These are phyloP conservation scores for Tapirus indicus DNA, from an alignment of 2,797 vertebrate genomes.

Conservation along the genomic window DNA sequence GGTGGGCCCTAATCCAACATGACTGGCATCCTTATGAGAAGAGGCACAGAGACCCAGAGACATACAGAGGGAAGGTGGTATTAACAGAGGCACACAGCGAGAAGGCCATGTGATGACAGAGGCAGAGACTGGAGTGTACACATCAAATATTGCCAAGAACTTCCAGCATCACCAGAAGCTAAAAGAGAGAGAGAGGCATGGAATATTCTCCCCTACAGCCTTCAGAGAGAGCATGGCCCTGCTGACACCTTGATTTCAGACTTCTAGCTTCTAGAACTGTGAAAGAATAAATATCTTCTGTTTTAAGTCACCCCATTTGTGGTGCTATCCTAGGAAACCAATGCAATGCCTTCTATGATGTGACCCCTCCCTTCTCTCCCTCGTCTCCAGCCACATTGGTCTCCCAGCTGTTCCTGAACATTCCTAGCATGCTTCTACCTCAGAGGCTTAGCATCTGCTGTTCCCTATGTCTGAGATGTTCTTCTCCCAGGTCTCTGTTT, in stretches of 20 bases:
- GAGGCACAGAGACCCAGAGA: not conserved
- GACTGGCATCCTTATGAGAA: not conserved
- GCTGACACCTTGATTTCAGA: not conserved
- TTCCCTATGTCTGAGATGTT: not conserved
- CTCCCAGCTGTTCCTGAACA: not conserved
- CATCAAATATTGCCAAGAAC: not conserved
- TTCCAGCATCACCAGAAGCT: accelerated
- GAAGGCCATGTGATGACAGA: not conserved
- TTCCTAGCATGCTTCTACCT: not conserved
- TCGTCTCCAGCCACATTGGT: no score
- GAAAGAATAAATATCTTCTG: no score
- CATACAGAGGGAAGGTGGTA: not conserved
- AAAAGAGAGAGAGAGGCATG: no score
- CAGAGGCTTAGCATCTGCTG: not conserved
- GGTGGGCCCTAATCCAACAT: not conserved
- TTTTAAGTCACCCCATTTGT: not conserved
- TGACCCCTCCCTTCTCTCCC: not conserved
- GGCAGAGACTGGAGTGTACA: not conserved
- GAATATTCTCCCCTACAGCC: no score
- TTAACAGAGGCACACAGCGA: not conserved
- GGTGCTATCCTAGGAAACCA: no score
- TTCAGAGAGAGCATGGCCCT: no score
- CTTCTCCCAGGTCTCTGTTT: not conserved
- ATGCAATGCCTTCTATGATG: not conserved
- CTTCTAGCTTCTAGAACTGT: not conserved